Percentiles rank a stretch among this genome's conserved stretches.
Evolutionary conservation across 2,113 vertebrate species (phyloP).

Genomic region (Hydropotes inermis): DNA sequence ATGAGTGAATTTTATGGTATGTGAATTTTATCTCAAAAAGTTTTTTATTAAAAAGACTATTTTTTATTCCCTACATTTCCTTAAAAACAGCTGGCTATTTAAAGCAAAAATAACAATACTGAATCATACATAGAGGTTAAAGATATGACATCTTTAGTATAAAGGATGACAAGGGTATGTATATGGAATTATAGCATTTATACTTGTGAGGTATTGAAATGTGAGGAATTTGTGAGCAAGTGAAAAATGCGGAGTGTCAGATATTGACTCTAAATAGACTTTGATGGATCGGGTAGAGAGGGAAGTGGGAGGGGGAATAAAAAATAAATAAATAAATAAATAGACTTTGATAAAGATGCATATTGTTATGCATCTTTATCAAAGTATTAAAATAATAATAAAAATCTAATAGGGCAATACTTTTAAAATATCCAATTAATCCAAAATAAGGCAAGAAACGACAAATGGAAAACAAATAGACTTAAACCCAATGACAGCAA

Average conservation of each 20-base stretch:
- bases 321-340: neutral
- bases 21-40: neutral
- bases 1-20: neutral
- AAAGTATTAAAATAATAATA: neutral
- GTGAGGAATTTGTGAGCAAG: neutral
- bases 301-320: too few relatives aligned
- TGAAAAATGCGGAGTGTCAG: neutral
- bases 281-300: neutral
- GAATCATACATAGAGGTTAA: neutral
- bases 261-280: neutral
- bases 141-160: neutral
- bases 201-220: neutral
- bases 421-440: slow-evolving; percentile 1
- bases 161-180: neutral
- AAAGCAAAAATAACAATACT: slow-evolving; percentile 18
- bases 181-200: neutral
- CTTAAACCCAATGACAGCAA: neutral
- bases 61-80: neutral
- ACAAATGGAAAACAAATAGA: neutral
- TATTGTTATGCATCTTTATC: neutral
- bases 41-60: neutral
- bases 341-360: neutral
- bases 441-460: neutral
- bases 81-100: neutral
- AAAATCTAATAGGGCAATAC: neutral